Percentiles rank a stretch among this genome's conserved stretches.
Evolutionary conservation across 2,888 invertebrate species (phyloP).

Genomic region (Trissolcus japonicus): DNA sequence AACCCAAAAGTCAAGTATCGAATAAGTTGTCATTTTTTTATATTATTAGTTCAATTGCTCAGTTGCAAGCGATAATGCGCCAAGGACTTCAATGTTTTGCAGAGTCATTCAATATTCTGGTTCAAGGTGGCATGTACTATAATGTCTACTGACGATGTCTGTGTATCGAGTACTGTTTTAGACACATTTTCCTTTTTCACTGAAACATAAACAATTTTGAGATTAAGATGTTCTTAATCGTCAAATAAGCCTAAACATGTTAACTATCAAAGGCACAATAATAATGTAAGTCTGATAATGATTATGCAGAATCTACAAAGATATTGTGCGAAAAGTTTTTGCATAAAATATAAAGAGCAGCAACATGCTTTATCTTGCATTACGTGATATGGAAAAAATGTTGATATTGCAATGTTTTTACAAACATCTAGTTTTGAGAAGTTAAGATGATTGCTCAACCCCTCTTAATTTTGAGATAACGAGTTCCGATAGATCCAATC

Average conservation of each 20-base stretch:
- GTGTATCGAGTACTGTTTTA: conserved; percentile 37
- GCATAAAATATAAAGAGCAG: too few relatives aligned
- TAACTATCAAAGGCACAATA: neutral
- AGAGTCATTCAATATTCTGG: conserved; percentile 55
- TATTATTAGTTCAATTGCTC: neutral
- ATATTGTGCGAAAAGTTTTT: neutral
- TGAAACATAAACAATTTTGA: conserved; percentile 16
- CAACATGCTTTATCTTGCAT: too few relatives aligned
- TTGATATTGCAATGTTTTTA: too few relatives aligned
- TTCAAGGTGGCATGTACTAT: conserved; percentile 53
- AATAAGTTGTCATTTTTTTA: too few relatives aligned
- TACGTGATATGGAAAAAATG: too few relatives aligned
- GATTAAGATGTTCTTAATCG: too few relatives aligned
- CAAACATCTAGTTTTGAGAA: too few relatives aligned
- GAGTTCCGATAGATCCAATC: too few relatives aligned
- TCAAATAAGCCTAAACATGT: too few relatives aligned
- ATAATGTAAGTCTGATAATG: neutral
- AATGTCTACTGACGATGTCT: conserved; percentile 48
- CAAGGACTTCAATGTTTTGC: conserved; percentile 50
- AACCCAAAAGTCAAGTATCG: too few relatives aligned
- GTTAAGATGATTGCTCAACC: too few relatives aligned
- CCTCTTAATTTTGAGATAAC: too few relatives aligned
- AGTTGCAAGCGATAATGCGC: conserved; percentile 39
- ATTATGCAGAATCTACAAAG: neutral
- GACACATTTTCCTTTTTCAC: conserved; percentile 23